phyloP scores from a whole-genome alignment of 2,113 vertebrate species.

The Phodopus roborovskii region DNA sequence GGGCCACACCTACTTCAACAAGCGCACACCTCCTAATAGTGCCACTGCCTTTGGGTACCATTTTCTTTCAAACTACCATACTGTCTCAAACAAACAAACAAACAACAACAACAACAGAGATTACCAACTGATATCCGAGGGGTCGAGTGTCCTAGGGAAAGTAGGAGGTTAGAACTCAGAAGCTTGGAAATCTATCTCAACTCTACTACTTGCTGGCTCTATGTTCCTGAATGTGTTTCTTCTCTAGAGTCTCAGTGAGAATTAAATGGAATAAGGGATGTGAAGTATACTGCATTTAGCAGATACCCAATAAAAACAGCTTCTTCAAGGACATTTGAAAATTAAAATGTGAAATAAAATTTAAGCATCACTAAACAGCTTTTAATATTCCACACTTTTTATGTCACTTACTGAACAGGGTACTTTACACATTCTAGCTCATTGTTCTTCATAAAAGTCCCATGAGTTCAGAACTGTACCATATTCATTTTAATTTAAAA shows the following conservation, averaged over 20 bases:
- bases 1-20: too few relatives aligned
- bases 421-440: background rate
- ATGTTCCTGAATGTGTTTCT: background rate
- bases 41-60: too few relatives aligned
- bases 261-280: constrained; percentile 17
- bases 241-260: constrained; percentile 38
- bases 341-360: constrained; percentile 22
- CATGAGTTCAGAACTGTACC: background rate
- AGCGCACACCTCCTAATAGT: too few relatives aligned
- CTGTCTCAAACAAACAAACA: background rate
- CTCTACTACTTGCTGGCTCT: background rate
- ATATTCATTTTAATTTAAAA: background rate
- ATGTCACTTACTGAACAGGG: background rate
- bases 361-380: background rate
- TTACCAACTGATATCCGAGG: background rate
- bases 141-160: background rate
- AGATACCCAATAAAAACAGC: background rate
- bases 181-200: background rate
- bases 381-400: background rate
- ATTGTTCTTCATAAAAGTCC: background rate
- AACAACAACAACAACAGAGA: background rate
- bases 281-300: background rate
- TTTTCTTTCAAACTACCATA: too few relatives aligned
- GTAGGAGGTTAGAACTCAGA: background rate
- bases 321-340: constrained; percentile 25